Base-by-base conservation (phyloP, 2,113 vertebrate genomes). In the Tychaedon coryphoeus region DNA sequence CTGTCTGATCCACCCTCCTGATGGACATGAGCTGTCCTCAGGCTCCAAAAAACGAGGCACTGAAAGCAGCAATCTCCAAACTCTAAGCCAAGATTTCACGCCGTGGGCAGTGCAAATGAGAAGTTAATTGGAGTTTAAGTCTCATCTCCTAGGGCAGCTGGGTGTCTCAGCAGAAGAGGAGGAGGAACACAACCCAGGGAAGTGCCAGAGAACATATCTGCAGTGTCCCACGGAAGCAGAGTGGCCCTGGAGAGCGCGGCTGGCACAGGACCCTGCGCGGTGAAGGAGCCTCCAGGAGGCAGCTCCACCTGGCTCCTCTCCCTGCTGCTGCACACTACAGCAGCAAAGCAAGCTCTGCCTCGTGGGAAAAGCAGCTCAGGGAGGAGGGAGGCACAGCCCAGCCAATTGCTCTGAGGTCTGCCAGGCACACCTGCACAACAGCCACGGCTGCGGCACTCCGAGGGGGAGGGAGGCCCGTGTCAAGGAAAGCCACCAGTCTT, bases 241-340 rank as follows among this genome's bases (percentile, higher is more conserved):
- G 40, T 13, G 40, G 40, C 57, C 64, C 58, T 0, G 0, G 31
- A n/a, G 28, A 57, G 77, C 26, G 2, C 0, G 0, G 56, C 79
- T 36, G 54, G 56, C 3, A 0, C 53, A 45, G 6, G 15, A 12
- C 9, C 43, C 57, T 6, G 43, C 3, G 5, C 0, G 4, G 42
- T 53, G 64, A 48, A 47, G 81, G 36, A 61, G 57, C 48, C 36
- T 79, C 40, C 61, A 33, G 3, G 5, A 1, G 5, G 5, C 22
- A 13, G 34, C 53, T 47, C 79, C 48, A 40, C 29, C 65, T 51
- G 51, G 56, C 43, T 33, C 33, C 76, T 34, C 20, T 29, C 40
- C 66, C 34, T 74, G 42, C 54, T 50, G 23, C 54, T 16, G 1
- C 7, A 47, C 22, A 29, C 36, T 24, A 15, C 54, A 77, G 61